These are phyloP conservation scores for Arremon aurantiirostris DNA, from an alignment of 2,797 vertebrate genomes.

Conservation along the genomic window DNA sequence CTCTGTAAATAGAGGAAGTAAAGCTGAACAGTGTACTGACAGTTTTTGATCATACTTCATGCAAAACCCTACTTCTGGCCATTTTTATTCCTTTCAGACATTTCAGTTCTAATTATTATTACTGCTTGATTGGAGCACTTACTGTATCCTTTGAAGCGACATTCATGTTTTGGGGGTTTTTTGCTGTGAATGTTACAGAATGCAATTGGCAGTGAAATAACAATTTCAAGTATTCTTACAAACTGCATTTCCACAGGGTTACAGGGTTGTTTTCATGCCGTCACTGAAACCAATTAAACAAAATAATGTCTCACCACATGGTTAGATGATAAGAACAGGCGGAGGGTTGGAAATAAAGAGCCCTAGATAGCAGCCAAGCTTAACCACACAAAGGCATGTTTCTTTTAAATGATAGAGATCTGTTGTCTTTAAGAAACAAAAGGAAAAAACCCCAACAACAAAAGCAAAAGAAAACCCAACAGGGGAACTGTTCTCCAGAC, in stretches of 20 bases:
- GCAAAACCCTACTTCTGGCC: background rate
- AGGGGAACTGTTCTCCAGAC: background rate
- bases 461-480: background rate
- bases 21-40: background rate
- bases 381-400: background rate
- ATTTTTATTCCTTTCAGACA: background rate
- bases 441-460: background rate
- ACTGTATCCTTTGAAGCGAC: background rate
- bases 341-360: background rate
- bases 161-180: background rate
- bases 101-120: background rate
- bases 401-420: background rate
- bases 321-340: background rate
- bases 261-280: background rate
- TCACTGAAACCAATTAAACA: background rate
- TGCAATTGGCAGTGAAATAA: background rate
- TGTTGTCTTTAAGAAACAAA: background rate
- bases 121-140: background rate
- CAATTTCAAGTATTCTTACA: background rate
- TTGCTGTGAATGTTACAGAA: background rate
- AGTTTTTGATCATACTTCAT: background rate
- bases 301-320: background rate
- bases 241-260: background rate
- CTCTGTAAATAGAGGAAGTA: background rate
- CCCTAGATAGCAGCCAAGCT: background rate